phyloP scores from a whole-genome alignment of 2,888 invertebrate genomes.

The Agrypnus murinus region DNA sequence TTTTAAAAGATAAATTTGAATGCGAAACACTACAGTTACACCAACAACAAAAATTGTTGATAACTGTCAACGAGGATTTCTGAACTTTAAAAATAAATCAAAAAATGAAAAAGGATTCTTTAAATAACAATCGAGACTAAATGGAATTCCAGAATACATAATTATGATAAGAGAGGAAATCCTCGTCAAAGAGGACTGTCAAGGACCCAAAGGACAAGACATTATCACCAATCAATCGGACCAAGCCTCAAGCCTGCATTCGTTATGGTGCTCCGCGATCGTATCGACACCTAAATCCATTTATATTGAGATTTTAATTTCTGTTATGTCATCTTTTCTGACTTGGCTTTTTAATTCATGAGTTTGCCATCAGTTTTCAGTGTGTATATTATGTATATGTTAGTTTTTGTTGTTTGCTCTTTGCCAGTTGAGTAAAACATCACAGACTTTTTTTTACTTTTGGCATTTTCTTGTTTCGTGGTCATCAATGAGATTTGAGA shows the following conservation, averaged over 20 bases:
- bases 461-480: background rate
- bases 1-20: background rate
- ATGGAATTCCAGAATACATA: slow-evolving; percentile 66
- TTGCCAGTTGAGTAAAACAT: slow-evolving; percentile 6
- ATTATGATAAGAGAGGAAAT: slow-evolving; percentile 68
- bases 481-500: background rate
- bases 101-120: too few species aligned
- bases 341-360: slow-evolving; percentile 56
- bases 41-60: slow-evolving; percentile 11
- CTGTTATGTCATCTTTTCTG: slow-evolving; percentile 67
- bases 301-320: slow-evolving; percentile 70
- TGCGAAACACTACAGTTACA: slow-evolving; percentile 18
- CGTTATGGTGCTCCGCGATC: slow-evolving; percentile 65
- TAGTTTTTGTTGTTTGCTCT: slow-evolving; percentile 13
- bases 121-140: slow-evolving; percentile 4
- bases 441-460: background rate
- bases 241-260: slow-evolving; percentile 61
- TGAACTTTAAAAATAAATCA: background rate
- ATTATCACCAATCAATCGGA: slow-evolving; percentile 67
- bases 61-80: slow-evolving; percentile 8
- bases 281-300: slow-evolving; percentile 68
- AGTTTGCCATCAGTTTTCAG: slow-evolving; percentile 18
- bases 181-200: slow-evolving; percentile 65
- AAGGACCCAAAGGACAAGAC: slow-evolving; percentile 63
- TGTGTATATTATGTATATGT: slow-evolving; percentile 2